Conservation (phyloP, 2,113 vertebrate genomes). For the Morone chrysops region DNA sequence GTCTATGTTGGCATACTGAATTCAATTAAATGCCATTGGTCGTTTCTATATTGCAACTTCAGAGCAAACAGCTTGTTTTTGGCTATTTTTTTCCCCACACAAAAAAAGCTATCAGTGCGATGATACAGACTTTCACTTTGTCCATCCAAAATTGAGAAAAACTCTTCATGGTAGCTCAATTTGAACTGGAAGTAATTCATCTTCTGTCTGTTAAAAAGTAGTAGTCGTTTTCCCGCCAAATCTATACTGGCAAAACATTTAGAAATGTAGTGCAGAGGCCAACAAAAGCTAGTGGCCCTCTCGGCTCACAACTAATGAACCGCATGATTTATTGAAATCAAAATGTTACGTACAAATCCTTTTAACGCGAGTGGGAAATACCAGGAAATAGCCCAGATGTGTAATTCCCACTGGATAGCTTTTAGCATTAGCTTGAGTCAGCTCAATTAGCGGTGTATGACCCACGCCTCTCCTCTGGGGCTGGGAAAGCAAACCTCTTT, state of each 20-base stretch:
- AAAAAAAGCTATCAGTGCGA: neutral
- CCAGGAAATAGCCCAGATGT: slow-evolving; percentile 25
- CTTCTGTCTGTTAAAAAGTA: neutral
- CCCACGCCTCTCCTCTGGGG: slow-evolving; percentile 24
- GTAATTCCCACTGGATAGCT: slow-evolving; percentile 33
- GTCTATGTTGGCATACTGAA: neutral
- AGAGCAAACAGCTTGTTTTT: neutral
- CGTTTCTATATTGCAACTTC: too few relatives aligned
- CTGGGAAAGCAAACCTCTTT: slow-evolving; percentile 23
- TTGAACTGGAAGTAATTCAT: neutral
- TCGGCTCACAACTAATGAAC: slow-evolving; percentile 32
- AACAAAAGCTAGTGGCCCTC: neutral
- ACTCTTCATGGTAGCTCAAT: neutral
- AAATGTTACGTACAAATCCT: slow-evolving; percentile 33
- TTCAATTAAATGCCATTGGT: neutral
- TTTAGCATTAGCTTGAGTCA: slow-evolving; percentile 42
- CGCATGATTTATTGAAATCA: slow-evolving; percentile 29
- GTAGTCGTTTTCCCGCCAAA: neutral
- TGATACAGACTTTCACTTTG: neutral
- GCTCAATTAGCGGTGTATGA: slow-evolving; percentile 42
- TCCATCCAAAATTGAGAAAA: neutral
- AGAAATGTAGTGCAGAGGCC: slow-evolving; percentile 1
- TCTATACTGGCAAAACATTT: neutral
- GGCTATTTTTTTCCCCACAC: neutral
- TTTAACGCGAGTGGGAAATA: slow-evolving; percentile 26